Conservation (phyloP, 1,140 invertebrate species). For the Neoseiulus cucumeris region DNA sequence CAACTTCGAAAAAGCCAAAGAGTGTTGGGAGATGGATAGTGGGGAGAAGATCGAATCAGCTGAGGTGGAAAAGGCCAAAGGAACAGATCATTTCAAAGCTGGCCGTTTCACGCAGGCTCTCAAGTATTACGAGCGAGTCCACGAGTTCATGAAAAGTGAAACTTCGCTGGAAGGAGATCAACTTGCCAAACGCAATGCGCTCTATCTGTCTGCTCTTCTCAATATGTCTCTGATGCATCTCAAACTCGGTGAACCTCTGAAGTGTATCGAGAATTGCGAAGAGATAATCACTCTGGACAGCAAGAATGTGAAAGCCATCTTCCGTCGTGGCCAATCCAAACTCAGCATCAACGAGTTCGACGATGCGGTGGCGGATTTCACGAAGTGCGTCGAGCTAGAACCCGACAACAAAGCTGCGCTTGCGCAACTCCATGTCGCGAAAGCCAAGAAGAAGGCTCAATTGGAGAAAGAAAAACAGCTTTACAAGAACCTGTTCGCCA, state of each 20-base stretch:
- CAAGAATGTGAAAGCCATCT: constrained; percentile 70
- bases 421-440: constrained; percentile 50
- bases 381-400: constrained; percentile 46
- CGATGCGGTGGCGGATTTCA: constrained; percentile 54
- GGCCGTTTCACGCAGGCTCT: constrained; percentile 52
- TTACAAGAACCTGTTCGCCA: constrained; percentile 78
- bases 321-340: constrained; percentile 58
- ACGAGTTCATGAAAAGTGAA: constrained; percentile 15
- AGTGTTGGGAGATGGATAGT: constrained; percentile 57
- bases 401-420: constrained; percentile 60
- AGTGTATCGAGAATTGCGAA: constrained; percentile 46
- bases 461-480: constrained; percentile 62
- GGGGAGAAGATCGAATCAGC: constrained; percentile 58
- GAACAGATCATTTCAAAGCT: constrained; percentile 61
- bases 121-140: constrained; percentile 63
- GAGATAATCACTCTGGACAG: constrained; percentile 51
- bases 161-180: constrained; percentile 29
- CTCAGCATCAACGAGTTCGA: constrained; percentile 53
- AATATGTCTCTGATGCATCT: constrained; percentile 69
- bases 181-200: constrained; percentile 35
- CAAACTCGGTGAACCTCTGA: constrained; percentile 49
- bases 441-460: constrained; percentile 49
- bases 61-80: constrained; percentile 65
- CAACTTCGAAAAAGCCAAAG: constrained; percentile 35
- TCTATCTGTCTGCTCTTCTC: constrained; percentile 49